Base-by-base conservation (phyloP, 2,113 vertebrate species). In the Bagarius yarrelli region DNA sequence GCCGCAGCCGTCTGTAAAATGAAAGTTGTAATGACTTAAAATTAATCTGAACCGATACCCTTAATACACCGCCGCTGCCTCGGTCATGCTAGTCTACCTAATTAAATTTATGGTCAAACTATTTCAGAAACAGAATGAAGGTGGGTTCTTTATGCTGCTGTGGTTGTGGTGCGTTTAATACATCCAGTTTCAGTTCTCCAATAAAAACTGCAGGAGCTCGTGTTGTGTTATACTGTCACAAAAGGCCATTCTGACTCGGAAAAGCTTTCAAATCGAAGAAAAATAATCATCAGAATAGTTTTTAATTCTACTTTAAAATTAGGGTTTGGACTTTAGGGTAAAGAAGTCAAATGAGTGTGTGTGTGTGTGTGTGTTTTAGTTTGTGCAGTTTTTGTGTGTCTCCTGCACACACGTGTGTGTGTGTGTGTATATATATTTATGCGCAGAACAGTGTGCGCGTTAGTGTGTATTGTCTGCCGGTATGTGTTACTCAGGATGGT, bases 401-500 rank as follows among this genome's bases (percentile, higher is more conserved):
- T 25, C 19, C 13, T 19, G n/a, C 23, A 60, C 14, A 76, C n/a
- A 23, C 56, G 23, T 30, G 32, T 57, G 12, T 60, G 23, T 1
- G 8, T 27, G 25, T 21, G 36, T 27, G 23, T n/a, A 25, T 23
- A 3, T 60, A 13, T 60, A 8, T 76, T 44, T 47, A 11, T 47
- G 44, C 9, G 44, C 44, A 47, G 44, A 47, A 47, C 9, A 8
- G 11, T 11, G 1, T 27, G 23, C 32, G 64, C 18, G 56, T 57
- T 76, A 47, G 63, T 61, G 44, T 73, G 14, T 52, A 15, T 53
- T 50, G 52, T 21, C 63, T 67, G 61, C 32, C 3, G 15, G 30
- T 59, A 5, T 21, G 30, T 61, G 32, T 82, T 76, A 82, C 53
- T 82, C 61, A 16, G 73, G 63, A 30, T 82, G 81, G 40, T 82